A percentile compares a stretch with the other conserved stretches of the same genome.
These are phyloP conservation scores for Agapornis roseicollis DNA, from an alignment of 2,113 vertebrate genomes.

Conservation along the genomic window DNA sequence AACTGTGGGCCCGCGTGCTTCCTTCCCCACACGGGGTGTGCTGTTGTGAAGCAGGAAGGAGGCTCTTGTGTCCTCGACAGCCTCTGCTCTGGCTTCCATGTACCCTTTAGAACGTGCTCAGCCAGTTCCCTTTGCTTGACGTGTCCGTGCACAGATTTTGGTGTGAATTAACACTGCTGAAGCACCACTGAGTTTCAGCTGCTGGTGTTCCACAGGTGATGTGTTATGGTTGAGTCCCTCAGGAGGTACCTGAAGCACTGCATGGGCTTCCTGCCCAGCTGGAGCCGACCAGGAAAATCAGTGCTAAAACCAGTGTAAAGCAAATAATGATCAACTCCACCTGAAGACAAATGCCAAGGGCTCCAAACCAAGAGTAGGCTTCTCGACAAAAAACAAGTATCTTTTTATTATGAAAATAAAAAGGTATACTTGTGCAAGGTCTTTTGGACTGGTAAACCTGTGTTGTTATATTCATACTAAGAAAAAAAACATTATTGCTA, in stretches of 20 bases:
- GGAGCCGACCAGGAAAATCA: neutral
- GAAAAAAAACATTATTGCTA: neutral
- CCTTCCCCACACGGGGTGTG: neutral
- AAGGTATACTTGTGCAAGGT: neutral
- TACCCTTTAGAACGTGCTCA: neutral
- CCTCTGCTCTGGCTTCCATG: neutral
- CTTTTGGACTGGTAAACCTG: neutral
- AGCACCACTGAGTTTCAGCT: neutral
- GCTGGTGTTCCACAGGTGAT: accelerated
- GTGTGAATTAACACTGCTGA: neutral
- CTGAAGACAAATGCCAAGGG: neutral
- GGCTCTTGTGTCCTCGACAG: neutral
- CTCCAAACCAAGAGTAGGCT: neutral
- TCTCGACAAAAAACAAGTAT: neutral
- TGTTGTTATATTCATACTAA: neutral
- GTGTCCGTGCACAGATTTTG: neutral
- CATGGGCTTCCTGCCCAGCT: accelerated
- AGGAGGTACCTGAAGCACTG: neutral
- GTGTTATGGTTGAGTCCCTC: accelerated
- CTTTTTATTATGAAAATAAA: neutral
- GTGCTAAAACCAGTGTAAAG: neutral
- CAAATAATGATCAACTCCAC: neutral
- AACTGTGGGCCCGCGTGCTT: neutral
- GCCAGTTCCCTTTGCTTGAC: neutral
- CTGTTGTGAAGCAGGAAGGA: neutral